phyloP scores from a whole-genome alignment of 2,113 vertebrate genomes.

The Eulacestoma nigropectus region DNA sequence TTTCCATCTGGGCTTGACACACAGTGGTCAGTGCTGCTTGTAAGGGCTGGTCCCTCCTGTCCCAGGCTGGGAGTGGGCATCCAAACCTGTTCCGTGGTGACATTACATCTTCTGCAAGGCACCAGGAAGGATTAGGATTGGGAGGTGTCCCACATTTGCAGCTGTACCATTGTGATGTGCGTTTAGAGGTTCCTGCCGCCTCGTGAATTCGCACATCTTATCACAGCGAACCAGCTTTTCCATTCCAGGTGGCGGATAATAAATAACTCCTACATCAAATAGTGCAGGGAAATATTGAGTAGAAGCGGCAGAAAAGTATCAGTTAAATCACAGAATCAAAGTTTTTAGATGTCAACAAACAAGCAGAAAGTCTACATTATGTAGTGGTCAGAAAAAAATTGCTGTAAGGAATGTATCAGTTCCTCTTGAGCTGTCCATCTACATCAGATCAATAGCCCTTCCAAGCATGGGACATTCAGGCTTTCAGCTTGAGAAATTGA shows the following conservation, averaged over 20 bases:
- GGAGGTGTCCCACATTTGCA: neutral
- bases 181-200: neutral
- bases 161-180: neutral
- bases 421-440: constrained; percentile 81
- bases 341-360: constrained; percentile 61
- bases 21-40: neutral
- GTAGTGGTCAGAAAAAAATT: constrained; percentile 63
- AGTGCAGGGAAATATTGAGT: neutral
- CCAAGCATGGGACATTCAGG: constrained; percentile 85
- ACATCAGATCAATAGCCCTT: constrained; percentile 90
- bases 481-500: constrained; percentile 84
- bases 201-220: neutral
- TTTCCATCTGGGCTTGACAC: accelerated
- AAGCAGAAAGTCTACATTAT: constrained; percentile 67
- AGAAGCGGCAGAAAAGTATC: constrained; percentile 12
- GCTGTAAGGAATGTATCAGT: constrained; percentile 77
- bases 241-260: constrained; percentile 31
- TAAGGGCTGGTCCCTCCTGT: neutral
- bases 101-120: neutral
- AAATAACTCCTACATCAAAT: constrained; percentile 39
- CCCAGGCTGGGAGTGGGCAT: neutral
- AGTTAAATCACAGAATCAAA: constrained; percentile 58
- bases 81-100: neutral
- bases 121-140: neutral
- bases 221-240: constrained; percentile 33